These are phyloP conservation scores for Pelusios castaneus DNA, from an alignment of 2,113 vertebrate species.

Conservation along the genomic window DNA sequence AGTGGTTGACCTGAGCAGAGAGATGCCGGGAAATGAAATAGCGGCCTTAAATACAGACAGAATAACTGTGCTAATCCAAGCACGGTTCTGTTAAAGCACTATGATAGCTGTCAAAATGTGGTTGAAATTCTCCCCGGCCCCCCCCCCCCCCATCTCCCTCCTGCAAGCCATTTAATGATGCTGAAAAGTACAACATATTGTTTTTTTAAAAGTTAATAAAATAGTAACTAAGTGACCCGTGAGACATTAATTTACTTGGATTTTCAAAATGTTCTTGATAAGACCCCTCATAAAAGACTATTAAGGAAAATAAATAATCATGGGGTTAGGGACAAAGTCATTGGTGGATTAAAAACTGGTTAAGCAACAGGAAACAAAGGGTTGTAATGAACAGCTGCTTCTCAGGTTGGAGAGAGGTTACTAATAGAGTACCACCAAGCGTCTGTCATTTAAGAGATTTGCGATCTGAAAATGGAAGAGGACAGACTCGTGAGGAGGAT, in stretches of 20 bases:
- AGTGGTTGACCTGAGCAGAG: slow-evolving; percentile 68
- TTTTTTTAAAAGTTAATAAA: slow-evolving; percentile 67
- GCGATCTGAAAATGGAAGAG: slow-evolving; percentile 4
- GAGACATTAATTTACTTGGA: slow-evolving; percentile 56
- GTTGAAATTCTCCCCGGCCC: slow-evolving; percentile 16
- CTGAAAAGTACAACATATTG: slow-evolving; percentile 60
- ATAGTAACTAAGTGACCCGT: slow-evolving; percentile 57
- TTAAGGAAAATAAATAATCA: slow-evolving; percentile 66
- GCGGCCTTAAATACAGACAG: slow-evolving; percentile 58
- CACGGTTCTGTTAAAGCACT: slow-evolving; percentile 29
- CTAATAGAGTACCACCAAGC: background rate
- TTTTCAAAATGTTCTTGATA: slow-evolving; percentile 67
- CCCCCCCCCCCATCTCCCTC: background rate
- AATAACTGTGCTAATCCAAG: slow-evolving; percentile 53
- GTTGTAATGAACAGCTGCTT: slow-evolving; percentile 16
- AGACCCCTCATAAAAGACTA: slow-evolving; percentile 61
- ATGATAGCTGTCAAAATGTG: slow-evolving; percentile 50
- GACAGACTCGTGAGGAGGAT: background rate
- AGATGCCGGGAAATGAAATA: slow-evolving; percentile 75
- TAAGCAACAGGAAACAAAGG: slow-evolving; percentile 55
- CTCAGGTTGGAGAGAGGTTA: slow-evolving; percentile 49
- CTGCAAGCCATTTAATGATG: slow-evolving; percentile 51
- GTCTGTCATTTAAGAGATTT: background rate
- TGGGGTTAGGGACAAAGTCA: slow-evolving; percentile 28
- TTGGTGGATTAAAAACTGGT: slow-evolving; percentile 63